These are phyloP conservation scores for Tenebrosternarchus preto DNA, from an alignment of 2,113 vertebrate species.

Conservation along the genomic window DNA sequence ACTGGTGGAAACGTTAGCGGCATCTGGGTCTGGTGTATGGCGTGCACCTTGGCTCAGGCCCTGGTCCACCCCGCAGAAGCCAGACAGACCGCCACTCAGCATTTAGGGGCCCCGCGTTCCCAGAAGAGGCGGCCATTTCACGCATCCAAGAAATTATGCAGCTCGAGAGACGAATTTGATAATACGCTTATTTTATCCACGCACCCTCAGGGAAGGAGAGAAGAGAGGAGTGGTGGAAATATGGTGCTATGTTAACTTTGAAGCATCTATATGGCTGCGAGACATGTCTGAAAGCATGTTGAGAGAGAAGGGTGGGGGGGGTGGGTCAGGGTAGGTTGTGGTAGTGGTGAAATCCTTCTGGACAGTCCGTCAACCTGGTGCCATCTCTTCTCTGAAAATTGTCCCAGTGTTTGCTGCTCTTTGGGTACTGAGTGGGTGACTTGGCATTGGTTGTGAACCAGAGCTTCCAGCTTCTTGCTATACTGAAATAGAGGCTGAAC, in stretches of 20 bases:
- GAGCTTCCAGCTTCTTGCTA: neutral
- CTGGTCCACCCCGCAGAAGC: slow-evolving; percentile 61
- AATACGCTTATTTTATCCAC: slow-evolving; percentile 73
- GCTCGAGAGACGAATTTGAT: slow-evolving; percentile 71
- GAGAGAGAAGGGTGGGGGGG: slow-evolving; percentile 43
- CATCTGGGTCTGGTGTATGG: slow-evolving; percentile 64
- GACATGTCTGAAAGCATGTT: slow-evolving; percentile 58
- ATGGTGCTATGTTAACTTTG: slow-evolving; percentile 70
- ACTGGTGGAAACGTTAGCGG: slow-evolving; percentile 70
- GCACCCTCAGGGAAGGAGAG: slow-evolving; percentile 61
- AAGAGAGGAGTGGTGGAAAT: slow-evolving; percentile 66
- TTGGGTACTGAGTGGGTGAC: slow-evolving; percentile 20
- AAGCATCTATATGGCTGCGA: slow-evolving; percentile 63
- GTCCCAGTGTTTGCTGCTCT: slow-evolving; percentile 31
- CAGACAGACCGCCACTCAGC: slow-evolving; percentile 72
- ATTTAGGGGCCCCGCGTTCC: slow-evolving; percentile 64
- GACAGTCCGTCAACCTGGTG: slow-evolving; percentile 31
- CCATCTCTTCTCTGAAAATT: slow-evolving; percentile 39
- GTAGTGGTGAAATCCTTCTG: slow-evolving; percentile 41
- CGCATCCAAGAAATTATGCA: slow-evolving; percentile 70
- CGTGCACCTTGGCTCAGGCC: slow-evolving; percentile 63
- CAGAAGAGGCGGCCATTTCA: slow-evolving; percentile 70
- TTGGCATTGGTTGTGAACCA: slow-evolving; percentile 9
- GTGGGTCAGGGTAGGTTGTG: slow-evolving; percentile 33
- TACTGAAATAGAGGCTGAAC: neutral